phyloP scores from a whole-genome alignment of 1,140 invertebrate species.

The Drosophila erecta region DNA sequence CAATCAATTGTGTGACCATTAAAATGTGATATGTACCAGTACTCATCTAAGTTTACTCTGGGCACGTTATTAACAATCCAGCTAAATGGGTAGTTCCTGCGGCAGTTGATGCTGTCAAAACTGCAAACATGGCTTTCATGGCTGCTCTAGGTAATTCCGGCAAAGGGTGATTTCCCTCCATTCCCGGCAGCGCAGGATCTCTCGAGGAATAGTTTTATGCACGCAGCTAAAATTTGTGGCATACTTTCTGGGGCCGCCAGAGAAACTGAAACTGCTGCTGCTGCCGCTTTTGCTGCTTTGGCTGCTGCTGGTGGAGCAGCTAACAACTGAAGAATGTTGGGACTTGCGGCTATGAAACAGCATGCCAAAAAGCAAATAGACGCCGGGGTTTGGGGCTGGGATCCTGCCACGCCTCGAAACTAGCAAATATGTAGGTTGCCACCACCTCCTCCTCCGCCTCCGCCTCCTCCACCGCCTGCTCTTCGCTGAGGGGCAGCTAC shows the following conservation, averaged over 20 bases:
- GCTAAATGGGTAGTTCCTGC: not conserved
- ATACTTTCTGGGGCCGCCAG: constrained; percentile 61
- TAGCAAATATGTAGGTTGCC: constrained; percentile 77
- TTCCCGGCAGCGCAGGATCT: not conserved
- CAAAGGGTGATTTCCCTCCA: constrained; percentile 1
- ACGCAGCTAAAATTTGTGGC: constrained; percentile 60
- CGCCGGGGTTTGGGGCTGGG: constrained; percentile 22
- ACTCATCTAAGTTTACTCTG: not conserved
- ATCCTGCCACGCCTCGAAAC: constrained; percentile 44
- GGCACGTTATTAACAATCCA: not conserved
- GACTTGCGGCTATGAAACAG: constrained; percentile 75
- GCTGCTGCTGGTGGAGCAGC: constrained; percentile 5
- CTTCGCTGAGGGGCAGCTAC: constrained; percentile 25
- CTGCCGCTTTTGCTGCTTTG: not conserved
- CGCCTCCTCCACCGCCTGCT: no score
- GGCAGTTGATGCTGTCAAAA: not conserved
- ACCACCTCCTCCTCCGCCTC: not conserved
- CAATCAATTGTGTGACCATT: not conserved
- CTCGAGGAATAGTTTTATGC: constrained; percentile 45
- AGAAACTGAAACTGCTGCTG: constrained; percentile 31
- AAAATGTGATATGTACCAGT: not conserved
- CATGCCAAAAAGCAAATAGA: constrained; percentile 71
- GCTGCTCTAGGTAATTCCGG: constrained; percentile 9
- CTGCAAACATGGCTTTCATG: constrained; percentile 5
- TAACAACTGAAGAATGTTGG: constrained; percentile 71